Evolutionary conservation across 1,140 invertebrate genomes (phyloP), one percentile per base, ranked within the genome.

Genomic region (Battus philenor): DNA sequence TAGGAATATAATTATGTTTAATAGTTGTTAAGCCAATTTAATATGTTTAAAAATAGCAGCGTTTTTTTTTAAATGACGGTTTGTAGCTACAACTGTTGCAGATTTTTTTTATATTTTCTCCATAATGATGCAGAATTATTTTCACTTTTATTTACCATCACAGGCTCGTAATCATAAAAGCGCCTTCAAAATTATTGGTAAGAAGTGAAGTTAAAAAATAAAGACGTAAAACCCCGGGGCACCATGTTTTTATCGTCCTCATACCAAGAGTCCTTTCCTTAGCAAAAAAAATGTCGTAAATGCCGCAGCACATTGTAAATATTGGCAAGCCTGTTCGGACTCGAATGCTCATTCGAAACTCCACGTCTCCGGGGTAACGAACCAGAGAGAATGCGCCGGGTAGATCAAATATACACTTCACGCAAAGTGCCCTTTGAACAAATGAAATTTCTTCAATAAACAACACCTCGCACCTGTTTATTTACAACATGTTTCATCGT

Each of bases 221-320:
- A 10, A 36, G 9, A 36, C 15, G 10, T 36, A 36, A 36, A 36
- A 36, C 9, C 1, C 9, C 17, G 17, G 17, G 9, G 16, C 10
- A 17, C 33, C 16, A 29, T 29, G 11, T 29, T 36, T 36, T 36
- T 36, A 36, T 10, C 33, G 33, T 20, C 33, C 33, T 11, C 7
- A 6, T n/a, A 36, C 17, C 8, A 7, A 26, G 30, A 31, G 18
- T 20, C 44, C 39, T 46, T 47, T 46, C 46, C 38, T 55, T 15
- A 48, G 26, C 17, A 36, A 26, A 38, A 54, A 50, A 50, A n/a
- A n/a, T n/a, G 44, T 51, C 49, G 44, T 63, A 67, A 67, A 67
- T 26, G 52, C 53, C 45, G 38, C 31, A 30, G 45, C 31, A 48
- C 39, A 59, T 54, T 58, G 63, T 67, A 56, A 63, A 60, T 60